These are phyloP conservation scores for Chrysogorgia sp. DNA, from an alignment of 92 coral and sea anemone genomes.

Conservation along the genomic window DNA sequence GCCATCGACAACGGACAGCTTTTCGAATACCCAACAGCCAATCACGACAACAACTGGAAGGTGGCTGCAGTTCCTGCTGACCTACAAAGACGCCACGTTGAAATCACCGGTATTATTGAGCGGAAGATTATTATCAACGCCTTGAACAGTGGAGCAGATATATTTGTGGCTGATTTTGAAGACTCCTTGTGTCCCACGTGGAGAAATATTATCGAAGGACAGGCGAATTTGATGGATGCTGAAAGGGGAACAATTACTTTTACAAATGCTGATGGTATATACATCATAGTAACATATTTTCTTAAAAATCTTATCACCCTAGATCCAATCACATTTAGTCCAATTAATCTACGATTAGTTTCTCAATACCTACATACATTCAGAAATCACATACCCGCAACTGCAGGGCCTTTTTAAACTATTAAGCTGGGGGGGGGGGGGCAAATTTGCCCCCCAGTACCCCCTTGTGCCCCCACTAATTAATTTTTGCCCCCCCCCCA, in stretches of 20 bases:
- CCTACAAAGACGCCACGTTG: conserved; percentile 94
- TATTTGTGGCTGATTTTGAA: conserved; percentile 98
- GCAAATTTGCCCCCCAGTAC: too few relatives aligned
- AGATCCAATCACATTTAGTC: too few relatives aligned
- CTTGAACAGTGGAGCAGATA: conserved; percentile 95
- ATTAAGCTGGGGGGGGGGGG: too few relatives aligned
- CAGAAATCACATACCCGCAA: too few relatives aligned
- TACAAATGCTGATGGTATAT: conserved; percentile 73
- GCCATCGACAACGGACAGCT: conserved; percentile 73
- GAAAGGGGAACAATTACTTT: conserved; percentile 81
- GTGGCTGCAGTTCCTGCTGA: conserved; percentile 96
- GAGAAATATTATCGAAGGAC: conserved; percentile 94
- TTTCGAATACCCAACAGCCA: conserved; percentile 73
- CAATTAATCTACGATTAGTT: too few relatives aligned
- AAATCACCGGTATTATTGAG: conserved; percentile 95
- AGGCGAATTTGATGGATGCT: conserved; percentile 84
- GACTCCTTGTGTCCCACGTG: conserved; percentile 92
- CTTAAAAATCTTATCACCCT: neutral
- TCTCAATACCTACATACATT: too few relatives aligned
- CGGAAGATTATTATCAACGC: conserved; percentile 98
- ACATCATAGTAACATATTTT: neutral
- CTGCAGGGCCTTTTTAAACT: too few relatives aligned
- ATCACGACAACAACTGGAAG: conserved; percentile 87
- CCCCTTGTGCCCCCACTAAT: too few relatives aligned
- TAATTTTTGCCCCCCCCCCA: too few relatives aligned